phyloP scores from a whole-genome alignment of 2,797 vertebrate genomes.

The Bovichtus diacanthus region DNA sequence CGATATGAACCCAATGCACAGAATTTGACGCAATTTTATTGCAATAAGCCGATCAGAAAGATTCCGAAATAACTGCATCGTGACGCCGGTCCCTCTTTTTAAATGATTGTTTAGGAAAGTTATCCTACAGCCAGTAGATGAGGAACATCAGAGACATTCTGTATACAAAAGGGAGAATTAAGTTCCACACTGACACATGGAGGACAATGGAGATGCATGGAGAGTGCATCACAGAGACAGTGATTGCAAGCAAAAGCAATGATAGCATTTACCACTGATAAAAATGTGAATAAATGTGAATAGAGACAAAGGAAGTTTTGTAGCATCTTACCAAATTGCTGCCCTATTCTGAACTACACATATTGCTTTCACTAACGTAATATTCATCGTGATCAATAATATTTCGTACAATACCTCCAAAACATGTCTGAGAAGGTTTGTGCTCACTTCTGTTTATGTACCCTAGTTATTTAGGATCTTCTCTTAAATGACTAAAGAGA shows the following conservation, averaged over 20 bases:
- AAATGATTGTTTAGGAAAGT: no score
- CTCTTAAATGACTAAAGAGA: neutral
- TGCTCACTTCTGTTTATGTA: neutral
- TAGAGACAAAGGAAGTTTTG: no score
- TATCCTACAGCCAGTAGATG: no score
- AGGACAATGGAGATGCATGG: neutral
- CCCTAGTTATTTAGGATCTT: neutral
- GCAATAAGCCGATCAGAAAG: no score
- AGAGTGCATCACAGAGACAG: conserved; percentile 4
- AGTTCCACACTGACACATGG: neutral
- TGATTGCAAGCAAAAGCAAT: neutral
- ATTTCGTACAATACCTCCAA: neutral
- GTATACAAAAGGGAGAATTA: no score
- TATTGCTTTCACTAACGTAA: neutral
- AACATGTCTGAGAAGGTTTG: neutral
- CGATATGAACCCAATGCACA: no score
- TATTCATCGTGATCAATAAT: neutral
- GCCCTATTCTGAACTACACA: neutral
- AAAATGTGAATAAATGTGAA: neutral
- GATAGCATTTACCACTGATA: no score
- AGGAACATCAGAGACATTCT: no score
- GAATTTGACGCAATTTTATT: no score
- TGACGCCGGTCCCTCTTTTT: no score
- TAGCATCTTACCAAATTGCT: neutral
- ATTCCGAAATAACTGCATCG: no score